Percentiles rank a stretch among this genome's conserved stretches.
Conservation (phyloP, 2,797 vertebrate species). For the Catamblyrhynchus diadema region DNA sequence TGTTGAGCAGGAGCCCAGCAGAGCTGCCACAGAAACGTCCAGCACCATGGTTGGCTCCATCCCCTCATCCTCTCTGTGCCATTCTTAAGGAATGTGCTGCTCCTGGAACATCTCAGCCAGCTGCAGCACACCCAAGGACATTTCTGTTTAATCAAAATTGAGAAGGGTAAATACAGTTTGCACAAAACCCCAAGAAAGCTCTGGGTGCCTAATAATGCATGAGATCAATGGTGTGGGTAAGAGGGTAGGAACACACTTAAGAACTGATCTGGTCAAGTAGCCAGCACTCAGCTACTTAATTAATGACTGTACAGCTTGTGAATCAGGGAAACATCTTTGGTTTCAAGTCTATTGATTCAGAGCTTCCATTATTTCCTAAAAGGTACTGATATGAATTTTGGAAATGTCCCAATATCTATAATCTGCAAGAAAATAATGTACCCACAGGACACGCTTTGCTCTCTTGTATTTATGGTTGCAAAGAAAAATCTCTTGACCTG, state of each 20-base stretch:
- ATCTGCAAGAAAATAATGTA: not conserved
- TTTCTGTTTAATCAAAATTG: not conserved
- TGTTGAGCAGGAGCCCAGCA: not conserved
- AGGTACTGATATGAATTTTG: not conserved
- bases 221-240: not conserved
- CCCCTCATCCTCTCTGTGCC: not conserved
- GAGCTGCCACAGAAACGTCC: rapidly evolving
- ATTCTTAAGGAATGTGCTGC: not conserved
- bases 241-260: not conserved
- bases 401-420: not conserved
- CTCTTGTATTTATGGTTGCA: not conserved
- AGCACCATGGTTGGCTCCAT: rapidly evolving
- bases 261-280: not conserved
- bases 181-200: not conserved
- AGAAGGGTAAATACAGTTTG: conserved; percentile 23
- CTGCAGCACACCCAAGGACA: not conserved
- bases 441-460: not conserved
- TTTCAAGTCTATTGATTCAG: conserved; percentile 25
- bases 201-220: conserved; percentile 6
- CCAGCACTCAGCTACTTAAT: conserved; percentile 1
- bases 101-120: not conserved
- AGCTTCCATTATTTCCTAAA: conserved; percentile 17
- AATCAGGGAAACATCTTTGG: conserved; percentile 20
- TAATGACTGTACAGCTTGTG: conserved; percentile 30
- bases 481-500: not conserved